These are phyloP conservation scores for Catagonus wagneri DNA, from an alignment of 2,113 vertebrate genomes.

Conservation along the genomic window DNA sequence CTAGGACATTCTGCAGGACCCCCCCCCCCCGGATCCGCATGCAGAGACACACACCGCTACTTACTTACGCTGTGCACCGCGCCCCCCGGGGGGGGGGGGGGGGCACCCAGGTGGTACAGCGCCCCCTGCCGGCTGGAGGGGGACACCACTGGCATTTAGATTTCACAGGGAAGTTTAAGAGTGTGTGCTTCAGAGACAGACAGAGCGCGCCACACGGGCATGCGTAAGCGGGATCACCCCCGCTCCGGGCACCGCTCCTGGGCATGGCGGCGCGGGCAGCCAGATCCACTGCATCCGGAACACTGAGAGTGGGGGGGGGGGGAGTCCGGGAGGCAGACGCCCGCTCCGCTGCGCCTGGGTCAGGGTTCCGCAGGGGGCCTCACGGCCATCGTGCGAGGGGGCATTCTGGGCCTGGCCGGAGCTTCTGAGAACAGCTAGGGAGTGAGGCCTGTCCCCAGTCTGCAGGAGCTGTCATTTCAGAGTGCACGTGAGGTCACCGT, in stretches of 20 bases:
- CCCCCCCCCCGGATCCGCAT: constrained; percentile 59
- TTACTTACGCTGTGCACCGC: not conserved
- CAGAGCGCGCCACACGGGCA: constrained; percentile 46
- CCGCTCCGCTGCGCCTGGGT: not conserved
- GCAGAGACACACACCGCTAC: constrained; percentile 70
- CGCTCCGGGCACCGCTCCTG: not conserved
- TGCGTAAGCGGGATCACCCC: constrained; percentile 8
- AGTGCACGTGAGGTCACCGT: constrained; percentile 76
- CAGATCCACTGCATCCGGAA: not conserved
- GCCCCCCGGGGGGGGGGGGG: constrained; percentile 31
- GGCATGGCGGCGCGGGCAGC: not conserved
- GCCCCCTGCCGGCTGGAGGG: not conserved
- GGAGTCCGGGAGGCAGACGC: constrained; percentile 2
- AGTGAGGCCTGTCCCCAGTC: not conserved
- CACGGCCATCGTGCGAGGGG: not conserved
- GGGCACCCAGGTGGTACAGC: not conserved
- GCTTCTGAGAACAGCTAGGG: constrained; percentile 5
- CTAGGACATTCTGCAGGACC: constrained; percentile 55
- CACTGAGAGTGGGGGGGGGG: not conserved
- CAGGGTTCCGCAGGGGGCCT: not conserved
- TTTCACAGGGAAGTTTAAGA: constrained; percentile 64
- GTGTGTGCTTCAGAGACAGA: not conserved
- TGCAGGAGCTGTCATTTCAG: constrained; percentile 56
- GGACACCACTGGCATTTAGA: constrained; percentile 44
- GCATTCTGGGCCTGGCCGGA: not conserved